phyloP scores from a whole-genome alignment of 2,113 vertebrate genomes.

The Hyperopisus bebe region DNA sequence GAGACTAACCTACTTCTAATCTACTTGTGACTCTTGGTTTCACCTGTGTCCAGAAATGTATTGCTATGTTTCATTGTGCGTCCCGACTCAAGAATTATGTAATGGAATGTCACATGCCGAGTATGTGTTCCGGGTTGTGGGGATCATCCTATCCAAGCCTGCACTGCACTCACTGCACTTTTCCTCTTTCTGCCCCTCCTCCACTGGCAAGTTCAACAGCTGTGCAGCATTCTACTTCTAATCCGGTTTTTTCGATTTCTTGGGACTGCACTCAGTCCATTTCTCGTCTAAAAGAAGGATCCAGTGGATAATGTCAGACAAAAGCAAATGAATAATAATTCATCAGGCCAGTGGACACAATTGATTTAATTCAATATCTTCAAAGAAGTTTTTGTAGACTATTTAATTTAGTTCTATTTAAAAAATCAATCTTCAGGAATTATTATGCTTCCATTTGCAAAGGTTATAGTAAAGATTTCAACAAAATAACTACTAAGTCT shows the following conservation, averaged over 20 bases:
- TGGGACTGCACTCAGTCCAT: neutral
- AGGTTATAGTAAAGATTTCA: neutral
- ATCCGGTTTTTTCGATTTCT: neutral
- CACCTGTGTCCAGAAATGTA: neutral
- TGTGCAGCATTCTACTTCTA: neutral
- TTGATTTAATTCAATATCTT: neutral
- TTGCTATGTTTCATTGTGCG: neutral
- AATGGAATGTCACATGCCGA: neutral
- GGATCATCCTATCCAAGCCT: neutral
- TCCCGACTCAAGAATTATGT: neutral
- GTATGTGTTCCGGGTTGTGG: neutral
- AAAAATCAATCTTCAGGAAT: neutral
- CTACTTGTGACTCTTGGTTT: neutral
- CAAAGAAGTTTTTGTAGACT: neutral
- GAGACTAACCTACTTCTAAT: neutral
- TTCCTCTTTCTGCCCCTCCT: neutral
- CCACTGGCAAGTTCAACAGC: neutral
- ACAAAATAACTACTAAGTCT: neutral
- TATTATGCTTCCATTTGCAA: neutral
- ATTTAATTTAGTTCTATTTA: neutral
- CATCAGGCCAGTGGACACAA: neutral
- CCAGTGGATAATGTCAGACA: neutral
- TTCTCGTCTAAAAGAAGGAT: neutral
- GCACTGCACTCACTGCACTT: neutral
- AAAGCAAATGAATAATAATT: neutral